Conservation (phyloP, 2,888 invertebrate genomes). For the Tetragnatha montana region DNA sequence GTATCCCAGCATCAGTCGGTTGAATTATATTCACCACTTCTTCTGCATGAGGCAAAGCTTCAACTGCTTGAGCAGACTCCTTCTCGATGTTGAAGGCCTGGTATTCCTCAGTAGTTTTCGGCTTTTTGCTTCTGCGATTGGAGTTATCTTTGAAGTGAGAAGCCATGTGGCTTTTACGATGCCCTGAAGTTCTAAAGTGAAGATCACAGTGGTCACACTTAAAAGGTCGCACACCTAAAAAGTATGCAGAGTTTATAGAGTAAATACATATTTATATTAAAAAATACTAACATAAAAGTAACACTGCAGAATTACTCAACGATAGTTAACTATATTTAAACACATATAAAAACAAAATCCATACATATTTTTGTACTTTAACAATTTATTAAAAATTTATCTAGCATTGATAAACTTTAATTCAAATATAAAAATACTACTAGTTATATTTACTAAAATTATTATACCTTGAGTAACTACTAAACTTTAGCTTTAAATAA, state of each 20-base stretch:
- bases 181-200: constrained; percentile 82
- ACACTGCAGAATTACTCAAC: not conserved
- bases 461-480: too few relatives aligned
- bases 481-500: too few relatives aligned
- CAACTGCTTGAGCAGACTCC: constrained; percentile 29
- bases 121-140: constrained; percentile 51
- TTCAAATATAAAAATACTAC: too few relatives aligned
- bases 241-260: not conserved
- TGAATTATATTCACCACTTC: constrained; percentile 72
- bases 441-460: too few relatives aligned
- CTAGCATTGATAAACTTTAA: not conserved
- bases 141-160: constrained; percentile 76
- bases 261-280: not conserved
- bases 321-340: not conserved
- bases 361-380: not conserved
- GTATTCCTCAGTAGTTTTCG: not conserved
- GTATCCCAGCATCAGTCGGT: constrained; percentile 57
- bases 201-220: constrained; percentile 87
- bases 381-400: not conserved
- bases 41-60: constrained; percentile 59
- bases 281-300: not conserved
- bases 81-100: constrained; percentile 12
- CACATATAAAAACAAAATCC: not conserved
- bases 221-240: constrained; percentile 79
- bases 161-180: constrained; percentile 81